Conservation (phyloP, 2,888 invertebrate genomes). For the Portevinia maculata region DNA sequence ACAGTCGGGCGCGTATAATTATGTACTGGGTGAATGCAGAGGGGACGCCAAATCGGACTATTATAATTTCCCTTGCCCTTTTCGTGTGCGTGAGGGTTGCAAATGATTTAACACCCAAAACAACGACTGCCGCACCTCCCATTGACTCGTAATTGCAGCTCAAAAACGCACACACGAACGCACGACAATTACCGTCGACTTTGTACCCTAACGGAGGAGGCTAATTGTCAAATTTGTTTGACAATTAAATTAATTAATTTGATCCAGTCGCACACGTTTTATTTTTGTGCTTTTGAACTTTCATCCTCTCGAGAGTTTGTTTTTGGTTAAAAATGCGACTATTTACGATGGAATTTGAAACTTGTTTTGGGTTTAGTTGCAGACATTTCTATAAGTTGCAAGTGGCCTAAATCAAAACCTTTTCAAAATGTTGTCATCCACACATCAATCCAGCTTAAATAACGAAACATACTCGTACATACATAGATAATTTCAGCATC, state of each 20-base stretch:
- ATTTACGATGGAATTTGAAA: no score
- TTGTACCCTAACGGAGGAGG: constrained; percentile 18
- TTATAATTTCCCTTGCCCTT: constrained; percentile 21
- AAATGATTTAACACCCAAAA: constrained; percentile 35
- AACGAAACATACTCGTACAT: constrained; percentile 7
- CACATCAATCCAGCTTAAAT: not conserved
- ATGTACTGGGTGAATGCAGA: not conserved
- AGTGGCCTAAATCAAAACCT: no score
- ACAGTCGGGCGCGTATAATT: constrained; percentile 48
- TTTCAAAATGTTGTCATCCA: not conserved
- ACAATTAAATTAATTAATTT: constrained; percentile 56
- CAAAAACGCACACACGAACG: not conserved
- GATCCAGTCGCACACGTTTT: not conserved
- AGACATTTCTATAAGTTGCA: no score
- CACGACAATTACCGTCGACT: not conserved
- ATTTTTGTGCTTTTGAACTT: constrained; percentile 15
- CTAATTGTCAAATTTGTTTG: constrained; percentile 66
- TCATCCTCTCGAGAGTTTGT: no score
- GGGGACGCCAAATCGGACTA: constrained; percentile 4
- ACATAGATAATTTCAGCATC: constrained; percentile 21
- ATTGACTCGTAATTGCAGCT: not conserved
- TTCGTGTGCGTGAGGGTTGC: constrained; percentile 54
- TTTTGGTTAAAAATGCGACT: no score
- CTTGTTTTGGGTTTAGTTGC: no score
- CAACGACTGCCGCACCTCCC: constrained; percentile 41